Evolutionary conservation across 2,113 vertebrate genomes (phyloP).

Genomic region (Sapajus apella): DNA sequence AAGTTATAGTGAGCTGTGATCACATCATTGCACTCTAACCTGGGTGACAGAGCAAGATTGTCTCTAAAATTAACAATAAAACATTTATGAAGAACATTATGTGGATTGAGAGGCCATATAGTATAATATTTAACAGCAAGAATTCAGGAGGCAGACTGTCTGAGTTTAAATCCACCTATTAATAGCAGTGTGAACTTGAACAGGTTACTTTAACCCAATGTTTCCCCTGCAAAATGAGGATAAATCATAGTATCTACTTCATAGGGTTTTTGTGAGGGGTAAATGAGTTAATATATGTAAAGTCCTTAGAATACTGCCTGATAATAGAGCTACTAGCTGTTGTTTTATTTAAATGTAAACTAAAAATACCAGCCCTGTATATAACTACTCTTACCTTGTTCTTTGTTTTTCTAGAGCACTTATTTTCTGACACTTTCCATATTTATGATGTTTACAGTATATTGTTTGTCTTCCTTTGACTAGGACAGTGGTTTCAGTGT

Average conservation of each 20-base stretch:
- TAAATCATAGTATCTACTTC: not conserved
- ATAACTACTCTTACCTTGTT: not conserved
- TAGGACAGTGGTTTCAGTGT: not conserved
- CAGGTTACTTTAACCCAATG: conserved; percentile 33
- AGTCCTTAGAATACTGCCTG: not conserved
- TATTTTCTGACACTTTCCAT: not conserved
- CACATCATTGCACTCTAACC: too few relatives aligned
- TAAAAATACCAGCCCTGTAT: not conserved
- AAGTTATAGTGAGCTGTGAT: too few relatives aligned
- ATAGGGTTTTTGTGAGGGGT: too few relatives aligned
- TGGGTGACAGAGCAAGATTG: too few relatives aligned
- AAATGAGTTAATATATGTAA: not conserved
- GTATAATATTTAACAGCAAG: not conserved
- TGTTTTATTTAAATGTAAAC: conserved; percentile 19
- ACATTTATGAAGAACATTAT: not conserved
- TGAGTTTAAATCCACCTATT: not conserved
- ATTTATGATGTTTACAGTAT: not conserved
- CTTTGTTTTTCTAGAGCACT: not conserved
- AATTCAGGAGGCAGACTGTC: not conserved
- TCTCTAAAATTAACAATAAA: not conserved
- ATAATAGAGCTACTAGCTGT: not conserved
- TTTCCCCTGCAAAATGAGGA: not conserved
- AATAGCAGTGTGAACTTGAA: not conserved
- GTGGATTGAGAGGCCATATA: not conserved
- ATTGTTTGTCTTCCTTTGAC: conserved; percentile 10